Conservation (phyloP, 2,113 vertebrate species). For the Gracilinanus agilis region DNA sequence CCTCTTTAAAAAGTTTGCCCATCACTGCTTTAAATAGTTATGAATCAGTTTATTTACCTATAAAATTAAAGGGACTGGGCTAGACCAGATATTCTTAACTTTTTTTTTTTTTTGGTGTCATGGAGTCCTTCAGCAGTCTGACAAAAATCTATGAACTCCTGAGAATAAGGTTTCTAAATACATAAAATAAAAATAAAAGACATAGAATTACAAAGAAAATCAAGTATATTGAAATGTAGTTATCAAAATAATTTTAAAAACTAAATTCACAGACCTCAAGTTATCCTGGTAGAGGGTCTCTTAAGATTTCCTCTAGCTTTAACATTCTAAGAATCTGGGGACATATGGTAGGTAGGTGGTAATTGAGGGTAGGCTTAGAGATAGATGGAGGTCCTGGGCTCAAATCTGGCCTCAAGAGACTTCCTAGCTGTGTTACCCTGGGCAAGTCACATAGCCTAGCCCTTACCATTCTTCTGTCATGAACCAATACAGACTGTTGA, state of each 20-base stretch:
- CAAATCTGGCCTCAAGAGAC: too few relatives aligned
- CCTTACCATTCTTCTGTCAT: too few relatives aligned
- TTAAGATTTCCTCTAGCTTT: background rate
- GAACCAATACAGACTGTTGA: too few relatives aligned
- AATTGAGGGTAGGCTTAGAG: too few relatives aligned
- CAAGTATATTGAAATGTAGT: background rate
- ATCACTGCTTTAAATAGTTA: background rate
- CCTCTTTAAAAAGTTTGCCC: too few relatives aligned
- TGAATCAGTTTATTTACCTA: background rate
- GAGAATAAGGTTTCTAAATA: background rate
- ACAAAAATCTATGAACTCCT: background rate
- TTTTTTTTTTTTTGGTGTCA: background rate
- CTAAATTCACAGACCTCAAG: background rate
- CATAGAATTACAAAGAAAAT: background rate
- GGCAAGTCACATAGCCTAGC: too few relatives aligned
- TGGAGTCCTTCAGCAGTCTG: background rate
- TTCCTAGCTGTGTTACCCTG: too few relatives aligned
- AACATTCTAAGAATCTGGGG: background rate
- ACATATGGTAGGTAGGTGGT: too few relatives aligned
- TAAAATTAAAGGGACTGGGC: background rate
- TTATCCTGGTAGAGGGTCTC: background rate
- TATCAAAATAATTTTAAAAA: background rate
- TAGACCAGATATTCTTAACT: background rate
- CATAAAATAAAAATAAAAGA: background rate
- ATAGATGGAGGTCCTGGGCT: too few relatives aligned